Evolutionary conservation across 2,113 vertebrate species (phyloP).

Genomic region (Limnothrissa miodon): DNA sequence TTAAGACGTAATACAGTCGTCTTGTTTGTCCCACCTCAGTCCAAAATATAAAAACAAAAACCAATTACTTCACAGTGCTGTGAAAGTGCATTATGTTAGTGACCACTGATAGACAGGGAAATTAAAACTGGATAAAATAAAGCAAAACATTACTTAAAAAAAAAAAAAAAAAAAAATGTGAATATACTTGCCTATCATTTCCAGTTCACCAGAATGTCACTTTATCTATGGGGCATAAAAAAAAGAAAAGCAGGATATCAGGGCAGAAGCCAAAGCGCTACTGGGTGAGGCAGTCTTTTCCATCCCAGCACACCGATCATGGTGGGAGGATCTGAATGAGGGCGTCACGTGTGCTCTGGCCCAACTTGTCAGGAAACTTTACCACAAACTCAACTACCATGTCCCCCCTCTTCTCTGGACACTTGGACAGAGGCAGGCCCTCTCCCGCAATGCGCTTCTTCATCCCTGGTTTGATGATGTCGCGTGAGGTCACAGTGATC

Average conservation of each 20-base stretch:
- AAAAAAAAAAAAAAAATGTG: not conserved
- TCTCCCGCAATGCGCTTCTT: slow-evolving; percentile 82
- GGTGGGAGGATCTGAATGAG: slow-evolving; percentile 83
- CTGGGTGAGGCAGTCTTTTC: slow-evolving; percentile 24
- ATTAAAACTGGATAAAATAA: slow-evolving; percentile 29
- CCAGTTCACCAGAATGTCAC: slow-evolving; percentile 9
- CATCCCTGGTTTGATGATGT: slow-evolving; percentile 85
- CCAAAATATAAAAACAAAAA: not conserved
- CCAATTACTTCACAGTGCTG: slow-evolving; percentile 33
- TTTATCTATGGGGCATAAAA: not conserved
- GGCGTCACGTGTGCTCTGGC: slow-evolving; percentile 69
- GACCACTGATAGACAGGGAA: not conserved
- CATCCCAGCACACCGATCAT: slow-evolving; percentile 45
- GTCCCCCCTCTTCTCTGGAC: slow-evolving; percentile 84
- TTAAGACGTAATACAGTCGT: not conserved
- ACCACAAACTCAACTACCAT: slow-evolving; percentile 88
- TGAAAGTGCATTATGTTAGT: slow-evolving; percentile 27
- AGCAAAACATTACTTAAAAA: slow-evolving; percentile 17
- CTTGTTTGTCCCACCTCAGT: not conserved
- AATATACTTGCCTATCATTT: not conserved
- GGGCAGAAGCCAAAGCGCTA: not conserved
- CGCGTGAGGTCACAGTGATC: slow-evolving; percentile 82
- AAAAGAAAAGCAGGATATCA: not conserved
- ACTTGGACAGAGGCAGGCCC: slow-evolving; percentile 87
- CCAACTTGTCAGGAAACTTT: slow-evolving; percentile 83